These are phyloP conservation scores for Thymallus thymallus DNA, from an alignment of 2,113 vertebrate genomes.

Conservation along the genomic window DNA sequence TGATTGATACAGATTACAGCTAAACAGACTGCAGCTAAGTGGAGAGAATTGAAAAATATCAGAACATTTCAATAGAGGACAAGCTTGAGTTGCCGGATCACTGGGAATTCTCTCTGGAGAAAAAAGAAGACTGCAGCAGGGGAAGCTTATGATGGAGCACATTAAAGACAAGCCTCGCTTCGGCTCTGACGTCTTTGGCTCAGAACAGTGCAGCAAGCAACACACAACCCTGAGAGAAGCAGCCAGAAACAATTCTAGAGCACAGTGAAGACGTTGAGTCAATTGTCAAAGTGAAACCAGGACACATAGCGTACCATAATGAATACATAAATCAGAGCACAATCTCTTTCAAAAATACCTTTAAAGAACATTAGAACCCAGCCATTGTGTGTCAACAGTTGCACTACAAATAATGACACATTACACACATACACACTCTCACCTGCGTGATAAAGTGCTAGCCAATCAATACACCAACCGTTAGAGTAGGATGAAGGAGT, in stretches of 20 bases:
- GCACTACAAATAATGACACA: slow-evolving; percentile 18
- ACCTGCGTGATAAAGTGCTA: background rate
- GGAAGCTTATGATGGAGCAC: slow-evolving; percentile 15
- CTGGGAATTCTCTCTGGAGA: background rate
- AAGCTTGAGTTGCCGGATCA: background rate
- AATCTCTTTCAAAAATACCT: slow-evolving; percentile 23
- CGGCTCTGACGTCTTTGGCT: no score
- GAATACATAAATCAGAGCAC: no score
- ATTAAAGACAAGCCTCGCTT: no score
- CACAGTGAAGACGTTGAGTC: slow-evolving; percentile 41
- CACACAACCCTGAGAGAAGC: slow-evolving; percentile 36
- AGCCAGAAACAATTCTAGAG: slow-evolving; percentile 51
- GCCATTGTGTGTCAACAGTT: slow-evolving; percentile 33
- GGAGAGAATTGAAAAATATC: background rate
- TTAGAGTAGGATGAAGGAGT: background rate
- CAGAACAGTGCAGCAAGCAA: slow-evolving; percentile 32
- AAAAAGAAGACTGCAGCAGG: slow-evolving; percentile 14
- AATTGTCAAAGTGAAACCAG: slow-evolving; percentile 49
- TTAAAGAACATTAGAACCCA: background rate
- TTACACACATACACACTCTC: background rate
- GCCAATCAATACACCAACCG: background rate
- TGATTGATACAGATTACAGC: slow-evolving; percentile 49
- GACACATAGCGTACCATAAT: slow-evolving; percentile 12
- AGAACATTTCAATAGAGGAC: background rate
- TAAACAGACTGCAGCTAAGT: background rate